Conservation (phyloP, 2,113 vertebrate species). For the Gymnocephalus cernua region DNA sequence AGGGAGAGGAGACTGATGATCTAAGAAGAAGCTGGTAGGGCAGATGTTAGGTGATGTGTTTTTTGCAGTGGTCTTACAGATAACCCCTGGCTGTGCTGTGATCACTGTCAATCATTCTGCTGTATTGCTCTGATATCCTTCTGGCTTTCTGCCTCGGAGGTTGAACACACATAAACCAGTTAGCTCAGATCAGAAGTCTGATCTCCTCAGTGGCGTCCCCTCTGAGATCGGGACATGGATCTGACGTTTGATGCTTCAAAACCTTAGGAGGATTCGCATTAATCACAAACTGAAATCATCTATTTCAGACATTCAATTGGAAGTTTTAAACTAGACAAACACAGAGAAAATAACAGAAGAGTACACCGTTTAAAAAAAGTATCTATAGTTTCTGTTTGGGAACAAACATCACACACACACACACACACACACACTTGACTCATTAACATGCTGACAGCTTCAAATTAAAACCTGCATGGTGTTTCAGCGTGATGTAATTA, state of each 20-base stretch:
- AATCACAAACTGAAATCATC: background rate
- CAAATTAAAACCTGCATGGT: no score
- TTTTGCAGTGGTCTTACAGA: conserved; percentile 9
- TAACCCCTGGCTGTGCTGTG: background rate
- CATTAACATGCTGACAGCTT: no score
- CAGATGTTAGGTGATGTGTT: conserved; percentile 19
- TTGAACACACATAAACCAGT: conserved; percentile 14
- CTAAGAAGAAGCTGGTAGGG: background rate
- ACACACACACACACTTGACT: no score
- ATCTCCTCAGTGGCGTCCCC: background rate
- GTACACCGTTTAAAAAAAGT: no score
- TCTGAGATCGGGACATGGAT: background rate
- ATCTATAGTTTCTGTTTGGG: no score
- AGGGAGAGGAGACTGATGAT: background rate
- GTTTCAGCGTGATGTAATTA: no score
- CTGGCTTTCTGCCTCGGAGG: background rate
- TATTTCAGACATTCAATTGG: background rate
- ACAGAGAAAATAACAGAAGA: background rate
- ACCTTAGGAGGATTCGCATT: background rate
- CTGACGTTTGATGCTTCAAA: background rate
- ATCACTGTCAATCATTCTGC: background rate
- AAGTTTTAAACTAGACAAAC: background rate
- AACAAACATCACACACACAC: no score
- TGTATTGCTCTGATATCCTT: conserved; percentile 4
- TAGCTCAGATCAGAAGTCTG: no score